Evolutionary conservation across 2,888 invertebrate genomes (phyloP).

Genomic region (Sepioteuthis lessoniana): DNA sequence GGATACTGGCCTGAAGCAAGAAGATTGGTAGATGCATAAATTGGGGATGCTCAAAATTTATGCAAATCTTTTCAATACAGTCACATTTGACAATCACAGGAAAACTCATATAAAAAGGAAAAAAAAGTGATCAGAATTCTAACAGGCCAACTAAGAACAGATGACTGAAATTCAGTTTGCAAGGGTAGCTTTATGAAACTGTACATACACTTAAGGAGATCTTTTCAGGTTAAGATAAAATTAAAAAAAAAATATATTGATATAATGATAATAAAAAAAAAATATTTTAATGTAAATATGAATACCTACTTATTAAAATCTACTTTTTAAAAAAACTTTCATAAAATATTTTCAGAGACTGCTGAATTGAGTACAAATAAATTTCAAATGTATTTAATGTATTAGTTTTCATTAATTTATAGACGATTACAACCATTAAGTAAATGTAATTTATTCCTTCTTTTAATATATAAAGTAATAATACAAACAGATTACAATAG

Average conservation of each 20-base stretch:
- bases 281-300: not conserved
- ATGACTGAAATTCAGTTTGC: not conserved
- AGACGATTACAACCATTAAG: not conserved
- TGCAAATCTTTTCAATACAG: not conserved
- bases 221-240: not conserved
- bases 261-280: not conserved
- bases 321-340: not conserved
- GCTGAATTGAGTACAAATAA: not conserved
- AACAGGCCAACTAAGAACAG: not conserved
- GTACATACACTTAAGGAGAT: not conserved
- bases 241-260: not conserved
- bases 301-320: not conserved
- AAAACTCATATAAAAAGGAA: not conserved
- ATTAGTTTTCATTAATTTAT: not conserved
- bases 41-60: not conserved
- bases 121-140: not conserved
- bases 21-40: not conserved
- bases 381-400: not conserved
- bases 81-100: not conserved
- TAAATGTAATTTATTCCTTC: not conserved
- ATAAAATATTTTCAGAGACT: not conserved
- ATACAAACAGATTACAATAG: not conserved
- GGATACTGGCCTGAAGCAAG: not conserved
- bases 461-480: not conserved
- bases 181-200: not conserved